Evolutionary conservation across 2,888 invertebrate species (phyloP).

Genomic region (Conops quadrifasciatus): DNA sequence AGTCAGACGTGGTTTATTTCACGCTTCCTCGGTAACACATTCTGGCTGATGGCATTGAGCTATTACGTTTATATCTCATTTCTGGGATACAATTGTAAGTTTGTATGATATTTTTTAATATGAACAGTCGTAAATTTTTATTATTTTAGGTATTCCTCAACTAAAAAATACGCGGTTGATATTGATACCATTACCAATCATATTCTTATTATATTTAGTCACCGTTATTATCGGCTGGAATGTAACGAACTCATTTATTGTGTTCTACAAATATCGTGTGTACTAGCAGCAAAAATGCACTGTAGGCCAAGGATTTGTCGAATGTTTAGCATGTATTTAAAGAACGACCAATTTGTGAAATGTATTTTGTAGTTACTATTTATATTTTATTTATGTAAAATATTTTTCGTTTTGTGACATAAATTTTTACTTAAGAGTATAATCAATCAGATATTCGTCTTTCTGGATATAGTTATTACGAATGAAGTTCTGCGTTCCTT

Average conservation of each 20-base stretch:
- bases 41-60: slow-evolving; percentile 89
- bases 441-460: too few species aligned
- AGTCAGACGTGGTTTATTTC: slow-evolving; percentile 81
- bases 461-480: too few species aligned
- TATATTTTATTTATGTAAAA: not conserved
- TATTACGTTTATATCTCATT: slow-evolving; percentile 98
- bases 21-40: slow-evolving; percentile 86
- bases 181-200: slow-evolving; percentile 82
- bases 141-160: slow-evolving; percentile 79
- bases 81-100: slow-evolving; percentile 92
- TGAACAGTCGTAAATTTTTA: not conserved
- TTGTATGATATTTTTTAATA: slow-evolving; percentile 23
- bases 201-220: slow-evolving; percentile 79
- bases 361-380: not conserved
- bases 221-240: slow-evolving; percentile 84
- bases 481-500: too few species aligned
- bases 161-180: slow-evolving; percentile 85
- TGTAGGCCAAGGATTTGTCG: not conserved
- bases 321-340: too few species aligned
- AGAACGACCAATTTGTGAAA: not conserved
- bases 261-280: slow-evolving; percentile 85
- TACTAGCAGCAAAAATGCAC: slow-evolving; percentile 64
- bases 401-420: not conserved
- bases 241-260: slow-evolving; percentile 80
- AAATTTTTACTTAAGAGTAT: too few species aligned